Base-by-base conservation (phyloP, 1,140 invertebrate species). In the Campoletis sonorensis region DNA sequence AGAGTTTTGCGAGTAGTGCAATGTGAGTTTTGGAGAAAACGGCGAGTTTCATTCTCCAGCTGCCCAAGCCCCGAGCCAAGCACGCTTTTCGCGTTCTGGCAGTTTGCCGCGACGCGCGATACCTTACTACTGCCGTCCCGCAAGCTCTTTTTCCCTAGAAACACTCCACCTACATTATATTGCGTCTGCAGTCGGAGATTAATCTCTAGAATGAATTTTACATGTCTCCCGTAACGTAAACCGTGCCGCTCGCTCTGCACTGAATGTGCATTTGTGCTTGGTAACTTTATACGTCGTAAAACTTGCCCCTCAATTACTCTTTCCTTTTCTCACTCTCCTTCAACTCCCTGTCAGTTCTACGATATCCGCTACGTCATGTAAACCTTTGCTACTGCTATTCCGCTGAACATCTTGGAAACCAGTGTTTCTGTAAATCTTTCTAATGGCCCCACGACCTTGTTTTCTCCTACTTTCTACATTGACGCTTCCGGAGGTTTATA, bases 201-300 rank as follows among this genome's bases (percentile, higher is more conserved):
- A 79, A 79, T 79, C 77, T 79, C 67, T 21, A 27, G 67, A 79
- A 79, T 79, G 77, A 79, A 79, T 79, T 79, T 79, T 79, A 54
- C 67, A 79, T 79, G 67, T 79, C 67, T 77, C 51, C 51, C 26
- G 23, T 10, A n/a, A 54, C 72, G 33, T 54, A 49, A 45, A 75
- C 73, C 30, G 27, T 40, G 27, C 61, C 61, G 40, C 40, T 45
- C 40, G 40, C 40, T 45, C 61, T 61, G 51, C 73, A 77, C 73
- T 54, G 27, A 77, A 33, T 77, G 27, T 61, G 73, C 73, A 77
- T 61, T 77, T 77, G 21, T 61, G 30, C 27, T 77, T 13, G 73
- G 27, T 61, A 77, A 77, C 73, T 77, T 77, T 77, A 64, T 64
- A 64, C 61, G n/a, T 54, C 45, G 51, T 54, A 27, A 77, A 77